Evolutionary conservation across 2,113 vertebrate genomes (phyloP).

Genomic region (Noctilio leporinus): DNA sequence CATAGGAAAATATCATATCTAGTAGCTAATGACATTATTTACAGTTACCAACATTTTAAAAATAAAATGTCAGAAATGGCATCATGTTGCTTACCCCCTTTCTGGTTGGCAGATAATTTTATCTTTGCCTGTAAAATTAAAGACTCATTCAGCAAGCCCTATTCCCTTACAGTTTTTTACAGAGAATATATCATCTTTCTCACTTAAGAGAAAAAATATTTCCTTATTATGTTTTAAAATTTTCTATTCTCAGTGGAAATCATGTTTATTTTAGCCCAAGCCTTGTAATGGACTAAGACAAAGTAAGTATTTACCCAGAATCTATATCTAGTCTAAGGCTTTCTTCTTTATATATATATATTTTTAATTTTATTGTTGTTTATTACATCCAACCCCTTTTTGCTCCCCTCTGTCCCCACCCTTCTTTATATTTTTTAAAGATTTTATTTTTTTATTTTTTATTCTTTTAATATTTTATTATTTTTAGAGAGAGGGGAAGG

Average conservation of each 20-base stretch:
- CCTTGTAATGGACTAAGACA: not conserved
- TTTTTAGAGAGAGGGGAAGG: too few species aligned
- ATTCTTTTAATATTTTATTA: too few species aligned
- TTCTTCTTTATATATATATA: too few species aligned
- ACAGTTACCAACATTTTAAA: conserved; percentile 15
- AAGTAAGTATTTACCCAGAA: not conserved
- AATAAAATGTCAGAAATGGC: not conserved
- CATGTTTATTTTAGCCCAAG: not conserved
- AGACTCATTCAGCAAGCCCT: not conserved
- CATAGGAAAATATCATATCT: not conserved
- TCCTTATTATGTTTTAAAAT: not conserved
- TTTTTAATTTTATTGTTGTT: too few species aligned
- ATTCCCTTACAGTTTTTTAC: not conserved
- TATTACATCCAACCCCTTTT: too few species aligned
- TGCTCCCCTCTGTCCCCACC: too few species aligned
- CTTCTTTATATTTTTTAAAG: too few species aligned
- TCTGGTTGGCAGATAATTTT: not conserved
- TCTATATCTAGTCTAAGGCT: not conserved
- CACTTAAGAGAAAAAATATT: not conserved
- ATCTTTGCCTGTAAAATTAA: conserved; percentile 35
- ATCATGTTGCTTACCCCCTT: not conserved
- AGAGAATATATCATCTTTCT: not conserved
- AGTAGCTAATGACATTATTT: conserved; percentile 13
- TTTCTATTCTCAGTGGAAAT: not conserved
- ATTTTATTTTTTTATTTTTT: too few species aligned